A percentile compares a stretch with the other conserved stretches of the same genome.
phyloP scores from a whole-genome alignment of 2,888 invertebrate genomes.

The Drosophila nigricruria region DNA sequence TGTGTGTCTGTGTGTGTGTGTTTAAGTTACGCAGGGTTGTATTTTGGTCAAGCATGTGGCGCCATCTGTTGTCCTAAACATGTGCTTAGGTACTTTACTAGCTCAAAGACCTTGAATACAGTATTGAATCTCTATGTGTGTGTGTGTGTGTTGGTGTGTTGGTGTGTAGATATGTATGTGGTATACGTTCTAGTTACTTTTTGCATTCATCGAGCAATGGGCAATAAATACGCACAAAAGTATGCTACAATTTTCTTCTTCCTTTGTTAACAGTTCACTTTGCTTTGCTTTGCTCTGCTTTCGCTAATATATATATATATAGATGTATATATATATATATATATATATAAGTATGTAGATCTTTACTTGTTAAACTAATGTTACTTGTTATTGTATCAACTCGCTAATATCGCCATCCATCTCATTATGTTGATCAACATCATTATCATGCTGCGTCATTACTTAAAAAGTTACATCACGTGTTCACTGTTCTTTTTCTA shows the following conservation, averaged over 20 bases:
- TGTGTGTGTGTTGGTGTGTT: constrained; percentile 12
- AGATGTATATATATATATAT: constrained; percentile 7
- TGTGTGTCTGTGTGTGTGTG: constrained; percentile 5
- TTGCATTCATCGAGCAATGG: constrained; percentile 37
- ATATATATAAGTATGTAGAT: constrained; percentile 22
- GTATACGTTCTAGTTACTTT: constrained; percentile 58
- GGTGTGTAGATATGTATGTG: constrained; percentile 60
- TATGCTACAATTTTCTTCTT: constrained; percentile 45
- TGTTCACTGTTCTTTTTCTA: constrained; percentile 80
- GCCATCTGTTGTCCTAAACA: constrained; percentile 23
- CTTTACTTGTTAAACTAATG: constrained; percentile 47
- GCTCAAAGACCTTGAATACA: constrained; percentile 1
- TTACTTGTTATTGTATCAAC: constrained; percentile 56
- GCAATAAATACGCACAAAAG: constrained; percentile 61
- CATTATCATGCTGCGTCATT: constrained; percentile 51
- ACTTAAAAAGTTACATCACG: constrained; percentile 81
- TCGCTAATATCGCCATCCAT: constrained; percentile 55
- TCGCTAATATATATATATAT: constrained; percentile 11
- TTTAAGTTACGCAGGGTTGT: constrained; percentile 16
- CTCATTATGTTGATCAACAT: constrained; percentile 35
- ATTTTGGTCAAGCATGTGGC: constrained; percentile 21
- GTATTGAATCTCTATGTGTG: not conserved
- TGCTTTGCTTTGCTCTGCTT: constrained; percentile 62
- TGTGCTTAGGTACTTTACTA: constrained; percentile 25
- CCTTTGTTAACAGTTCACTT: constrained; percentile 66